phyloP scores from a whole-genome alignment of 2,888 invertebrate genomes.

The Agrochola litura region DNA sequence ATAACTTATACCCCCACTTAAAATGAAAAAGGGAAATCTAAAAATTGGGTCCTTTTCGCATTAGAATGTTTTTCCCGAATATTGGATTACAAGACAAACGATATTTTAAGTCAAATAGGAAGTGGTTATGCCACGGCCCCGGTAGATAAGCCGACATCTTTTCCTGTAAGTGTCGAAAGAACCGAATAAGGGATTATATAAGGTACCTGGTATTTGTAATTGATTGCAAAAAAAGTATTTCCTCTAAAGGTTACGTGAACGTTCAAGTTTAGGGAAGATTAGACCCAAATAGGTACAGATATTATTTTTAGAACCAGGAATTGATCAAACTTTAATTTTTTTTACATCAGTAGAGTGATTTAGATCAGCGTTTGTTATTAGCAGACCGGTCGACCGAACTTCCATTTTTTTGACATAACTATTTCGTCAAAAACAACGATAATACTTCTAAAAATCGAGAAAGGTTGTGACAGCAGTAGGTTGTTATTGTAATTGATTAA shows the following conservation, averaged over 20 bases:
- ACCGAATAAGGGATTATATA: constrained; percentile 40
- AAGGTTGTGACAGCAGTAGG: background rate
- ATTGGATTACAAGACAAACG: constrained; percentile 64
- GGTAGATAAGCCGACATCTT: constrained; percentile 49
- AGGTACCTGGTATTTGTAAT: constrained; percentile 42
- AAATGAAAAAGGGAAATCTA: constrained; percentile 53
- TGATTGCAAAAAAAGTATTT: constrained; percentile 24
- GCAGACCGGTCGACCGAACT: background rate
- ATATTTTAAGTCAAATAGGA: constrained; percentile 63
- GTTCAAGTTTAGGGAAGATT: background rate
- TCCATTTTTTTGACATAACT: background rate
- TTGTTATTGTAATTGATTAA: background rate
- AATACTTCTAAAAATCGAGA: background rate
- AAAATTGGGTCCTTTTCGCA: constrained; percentile 57
- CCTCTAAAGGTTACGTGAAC: background rate
- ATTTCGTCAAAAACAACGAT: background rate
- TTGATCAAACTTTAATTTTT: background rate
- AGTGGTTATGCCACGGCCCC: constrained; percentile 47
- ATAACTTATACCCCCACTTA: constrained; percentile 58
- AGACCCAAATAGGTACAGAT: background rate
- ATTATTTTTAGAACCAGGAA: background rate
- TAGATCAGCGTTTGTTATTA: background rate
- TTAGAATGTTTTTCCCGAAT: constrained; percentile 61
- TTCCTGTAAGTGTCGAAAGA: constrained; percentile 50
- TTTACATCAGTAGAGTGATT: background rate